Evolutionary conservation across 2,888 invertebrate genomes (phyloP).

Genomic region (Balanococcus diminutus): DNA sequence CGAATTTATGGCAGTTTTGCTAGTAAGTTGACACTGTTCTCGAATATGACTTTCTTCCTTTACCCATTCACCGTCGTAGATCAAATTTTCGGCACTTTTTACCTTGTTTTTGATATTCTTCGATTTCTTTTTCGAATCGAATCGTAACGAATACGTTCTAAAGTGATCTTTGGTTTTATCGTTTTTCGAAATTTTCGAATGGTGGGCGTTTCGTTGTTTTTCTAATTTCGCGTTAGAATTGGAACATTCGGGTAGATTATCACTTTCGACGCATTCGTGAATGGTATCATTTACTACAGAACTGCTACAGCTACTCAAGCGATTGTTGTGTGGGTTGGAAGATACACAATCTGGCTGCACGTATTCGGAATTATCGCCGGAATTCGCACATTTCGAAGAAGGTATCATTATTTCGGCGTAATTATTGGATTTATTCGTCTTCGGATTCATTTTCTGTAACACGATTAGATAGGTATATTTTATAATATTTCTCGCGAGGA

Average conservation of each 20-base stretch:
- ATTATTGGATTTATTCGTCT: background rate
- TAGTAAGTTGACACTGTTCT: too few relatives aligned
- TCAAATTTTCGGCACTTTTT: slow-evolving; percentile 42
- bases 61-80: background rate
- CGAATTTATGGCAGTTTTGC: background rate
- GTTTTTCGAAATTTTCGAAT: background rate
- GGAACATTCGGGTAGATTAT: background rate
- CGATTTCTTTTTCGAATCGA: slow-evolving; percentile 9
- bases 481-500: background rate
- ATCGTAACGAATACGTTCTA: slow-evolving; percentile 37
- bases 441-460: background rate
- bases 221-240: background rate
- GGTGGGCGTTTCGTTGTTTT: background rate
- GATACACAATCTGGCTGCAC: slow-evolving; percentile 17
- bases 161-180: background rate
- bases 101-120: slow-evolving; percentile 16
- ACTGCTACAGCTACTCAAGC: slow-evolving; percentile 15
- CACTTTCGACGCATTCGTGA: slow-evolving; percentile 36
- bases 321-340: background rate
- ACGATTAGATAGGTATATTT: background rate
- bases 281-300: slow-evolving; percentile 25
- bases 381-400: background rate
- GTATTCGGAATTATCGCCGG: slow-evolving; percentile 39
- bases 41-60: background rate
- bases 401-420: slow-evolving; percentile 36